These are phyloP conservation scores for Pseudochaenichthys georgianus DNA, from an alignment of 2,797 vertebrate species.

Conservation along the genomic window DNA sequence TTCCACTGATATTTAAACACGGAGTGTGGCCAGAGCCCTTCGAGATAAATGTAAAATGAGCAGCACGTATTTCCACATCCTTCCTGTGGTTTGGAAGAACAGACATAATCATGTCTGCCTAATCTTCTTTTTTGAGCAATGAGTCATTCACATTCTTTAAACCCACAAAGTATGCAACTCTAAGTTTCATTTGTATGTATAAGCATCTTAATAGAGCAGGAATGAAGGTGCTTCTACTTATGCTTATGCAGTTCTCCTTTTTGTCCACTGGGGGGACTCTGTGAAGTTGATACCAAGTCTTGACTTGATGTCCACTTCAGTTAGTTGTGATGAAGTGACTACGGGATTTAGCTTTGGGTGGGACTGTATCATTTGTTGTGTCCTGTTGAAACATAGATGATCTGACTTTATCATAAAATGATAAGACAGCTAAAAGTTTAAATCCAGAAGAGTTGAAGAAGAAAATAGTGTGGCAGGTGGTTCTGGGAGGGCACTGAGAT, in stretches of 20 bases:
- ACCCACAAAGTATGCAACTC: conserved; percentile 31
- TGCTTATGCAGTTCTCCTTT: conserved; percentile 16
- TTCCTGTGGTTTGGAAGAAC: conserved; percentile 60
- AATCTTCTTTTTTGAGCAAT: conserved; percentile 6
- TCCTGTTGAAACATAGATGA: conserved; percentile 5
- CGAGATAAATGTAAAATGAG: conserved; percentile 49
- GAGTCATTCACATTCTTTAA: conserved; percentile 42
- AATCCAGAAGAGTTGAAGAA: not conserved
- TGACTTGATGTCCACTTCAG: conserved; percentile 21
- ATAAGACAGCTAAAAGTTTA: not conserved
- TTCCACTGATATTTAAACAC: conserved; percentile 39
- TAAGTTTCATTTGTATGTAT: conserved; percentile 40
- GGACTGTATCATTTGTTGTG: not conserved
- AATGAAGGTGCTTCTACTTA: not conserved
- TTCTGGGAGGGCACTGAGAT: conserved; percentile 26
- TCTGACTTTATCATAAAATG: not conserved
- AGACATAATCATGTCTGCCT: conserved; percentile 20
- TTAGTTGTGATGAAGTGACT: conserved; percentile 21
- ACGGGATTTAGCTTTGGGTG: not conserved
- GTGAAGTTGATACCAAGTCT: conserved; percentile 35
- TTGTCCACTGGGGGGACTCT: conserved; percentile 70
- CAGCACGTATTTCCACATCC: conserved; percentile 55
- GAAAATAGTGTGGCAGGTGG: conserved; percentile 27
- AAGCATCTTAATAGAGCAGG: conserved; percentile 23
- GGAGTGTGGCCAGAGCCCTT: conserved; percentile 19